Base-by-base conservation (phyloP, 2,888 invertebrate genomes). In the Chloroclystis v-ata region DNA sequence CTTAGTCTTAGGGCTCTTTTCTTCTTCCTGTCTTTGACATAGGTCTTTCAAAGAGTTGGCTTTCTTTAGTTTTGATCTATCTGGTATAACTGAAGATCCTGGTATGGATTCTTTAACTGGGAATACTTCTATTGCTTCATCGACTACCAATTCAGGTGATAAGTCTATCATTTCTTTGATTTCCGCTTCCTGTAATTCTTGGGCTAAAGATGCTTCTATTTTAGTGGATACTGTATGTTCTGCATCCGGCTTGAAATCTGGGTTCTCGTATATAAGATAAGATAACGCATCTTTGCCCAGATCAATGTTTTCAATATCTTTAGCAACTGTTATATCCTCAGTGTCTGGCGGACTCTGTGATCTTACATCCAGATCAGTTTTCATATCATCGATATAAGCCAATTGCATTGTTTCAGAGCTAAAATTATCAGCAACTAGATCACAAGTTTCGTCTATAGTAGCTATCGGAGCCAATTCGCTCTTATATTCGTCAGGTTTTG, bases 271-370 rank as follows among this genome's bases (percentile, higher is more conserved):
- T 14, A 80, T 73, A 0, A 86, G 63, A 48, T 83, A 85, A 0
- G 85, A 79, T 0, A 87, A 47, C 0, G 87, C 87, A 24, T 87
- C 87, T 67, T 81, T 86, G 0, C 78, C 87, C 40, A 87, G 61
- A 59, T 87, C 87, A 0, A 87, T 72, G 0, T 57, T 63, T 29
- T 75, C 77, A 7, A 75, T 42, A 9, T 61, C 67, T 24, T 62
- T 65, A 0, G 57, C 43, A 9, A 62, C 39, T 52, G 49, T 51
- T 0, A 51, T 24, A 45, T 61, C 26, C 4, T 56, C 56, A n/a
- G 43, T 37, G 3, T 54, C 46, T 10, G 11, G 35, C 10, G 6
- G 10, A 8, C 11, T 11, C 8, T 35, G 35, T 3, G 39, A 11
- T 39, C 50, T 50, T 1, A 39, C 46, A 3, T 43, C 30, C 0